phyloP scores from a whole-genome alignment of 2,888 invertebrate genomes.

The Julus scanicus region DNA sequence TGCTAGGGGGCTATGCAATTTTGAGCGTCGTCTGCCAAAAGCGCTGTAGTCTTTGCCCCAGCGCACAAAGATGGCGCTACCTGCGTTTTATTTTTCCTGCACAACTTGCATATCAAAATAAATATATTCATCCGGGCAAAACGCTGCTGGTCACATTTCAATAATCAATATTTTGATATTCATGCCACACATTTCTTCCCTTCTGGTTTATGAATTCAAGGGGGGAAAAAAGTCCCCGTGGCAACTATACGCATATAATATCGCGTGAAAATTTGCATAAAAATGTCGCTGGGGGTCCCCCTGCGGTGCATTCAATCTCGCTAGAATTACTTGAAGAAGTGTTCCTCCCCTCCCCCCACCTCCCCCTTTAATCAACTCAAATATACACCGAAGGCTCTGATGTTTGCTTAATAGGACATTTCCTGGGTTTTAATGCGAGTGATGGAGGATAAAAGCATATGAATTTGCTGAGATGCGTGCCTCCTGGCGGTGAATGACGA shows the following conservation, averaged over 20 bases:
- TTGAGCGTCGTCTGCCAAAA: too few relatives aligned
- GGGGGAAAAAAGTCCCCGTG: neutral
- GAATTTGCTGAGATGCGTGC: neutral
- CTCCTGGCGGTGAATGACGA: neutral
- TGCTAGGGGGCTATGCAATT: too few relatives aligned
- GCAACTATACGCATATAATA: neutral
- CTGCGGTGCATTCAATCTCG: conserved; percentile 20
- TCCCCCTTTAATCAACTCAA: conserved; percentile 9
- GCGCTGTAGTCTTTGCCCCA: too few relatives aligned
- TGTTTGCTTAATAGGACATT: conserved; percentile 33
- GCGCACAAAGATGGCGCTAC: too few relatives aligned
- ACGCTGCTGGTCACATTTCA: conserved; percentile 2
- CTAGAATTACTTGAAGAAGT: neutral
- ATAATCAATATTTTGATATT: conserved; percentile 33
- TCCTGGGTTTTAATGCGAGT: neutral
- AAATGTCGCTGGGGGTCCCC: neutral
- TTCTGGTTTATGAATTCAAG: conserved; percentile 5
- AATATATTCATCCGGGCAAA: neutral
- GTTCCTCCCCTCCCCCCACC: neutral
- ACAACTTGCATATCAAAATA: neutral
- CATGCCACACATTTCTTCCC: conserved; percentile 7
- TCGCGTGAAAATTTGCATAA: neutral
- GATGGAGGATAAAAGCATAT: too few relatives aligned
- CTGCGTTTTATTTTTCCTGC: neutral
- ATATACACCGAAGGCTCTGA: neutral